Evolutionary conservation across 1,140 invertebrate species (phyloP).

Genomic region (Drosophila rhopaloa): DNA sequence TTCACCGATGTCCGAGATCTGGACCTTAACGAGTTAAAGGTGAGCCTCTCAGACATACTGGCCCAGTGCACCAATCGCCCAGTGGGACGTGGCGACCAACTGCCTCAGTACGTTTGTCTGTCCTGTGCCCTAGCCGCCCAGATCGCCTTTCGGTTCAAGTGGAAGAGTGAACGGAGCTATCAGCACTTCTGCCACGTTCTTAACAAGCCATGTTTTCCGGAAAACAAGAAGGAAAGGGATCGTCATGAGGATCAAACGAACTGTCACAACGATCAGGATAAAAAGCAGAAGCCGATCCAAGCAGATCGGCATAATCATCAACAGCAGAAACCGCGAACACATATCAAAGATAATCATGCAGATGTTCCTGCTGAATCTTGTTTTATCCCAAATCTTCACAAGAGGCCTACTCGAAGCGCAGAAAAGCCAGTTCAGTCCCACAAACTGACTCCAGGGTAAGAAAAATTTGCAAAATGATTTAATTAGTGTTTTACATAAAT

Average conservation of each 20-base stretch:
- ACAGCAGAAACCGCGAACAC: neutral
- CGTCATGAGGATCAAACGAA: too few relatives aligned
- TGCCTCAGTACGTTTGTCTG: constrained; percentile 54
- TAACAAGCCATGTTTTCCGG: neutral
- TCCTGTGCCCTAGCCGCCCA: constrained; percentile 50
- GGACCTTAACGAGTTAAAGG: constrained; percentile 10
- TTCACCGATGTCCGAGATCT: constrained; percentile 34
- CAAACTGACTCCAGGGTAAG: too few relatives aligned
- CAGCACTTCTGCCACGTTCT: constrained; percentile 12
- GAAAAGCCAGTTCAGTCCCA: too few relatives aligned
- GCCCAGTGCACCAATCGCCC: constrained; percentile 39
- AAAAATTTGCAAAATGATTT: too few relatives aligned
- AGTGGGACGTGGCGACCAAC: constrained; percentile 27
- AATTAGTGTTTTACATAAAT: too few relatives aligned
- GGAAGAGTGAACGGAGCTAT: constrained; percentile 39
- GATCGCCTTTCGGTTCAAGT: constrained; percentile 55
- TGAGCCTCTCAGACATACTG: constrained; percentile 40
- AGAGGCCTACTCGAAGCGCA: neutral
- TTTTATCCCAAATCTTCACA: neutral
- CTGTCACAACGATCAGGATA: too few relatives aligned
- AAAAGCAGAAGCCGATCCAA: too few relatives aligned
- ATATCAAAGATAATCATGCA: neutral
- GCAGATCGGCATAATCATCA: neutral
- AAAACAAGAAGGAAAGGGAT: too few relatives aligned
- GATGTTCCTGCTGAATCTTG: neutral